A percentile compares a stretch with the other conserved stretches of the same genome.
These are phyloP conservation scores for Mustela erminea DNA, from an alignment of 2,797 vertebrate species.

Conservation along the genomic window DNA sequence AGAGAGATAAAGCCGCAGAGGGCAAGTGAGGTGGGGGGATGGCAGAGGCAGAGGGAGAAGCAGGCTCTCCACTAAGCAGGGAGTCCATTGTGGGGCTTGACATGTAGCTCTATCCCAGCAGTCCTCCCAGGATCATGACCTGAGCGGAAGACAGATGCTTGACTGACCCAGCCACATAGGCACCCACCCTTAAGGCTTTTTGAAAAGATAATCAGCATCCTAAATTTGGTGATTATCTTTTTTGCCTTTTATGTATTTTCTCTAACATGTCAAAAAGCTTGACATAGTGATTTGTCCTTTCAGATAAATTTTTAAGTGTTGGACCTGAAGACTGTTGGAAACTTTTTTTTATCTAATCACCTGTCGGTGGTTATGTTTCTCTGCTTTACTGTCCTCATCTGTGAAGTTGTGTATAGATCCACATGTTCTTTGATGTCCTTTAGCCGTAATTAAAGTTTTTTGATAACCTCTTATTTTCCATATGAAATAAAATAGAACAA, in stretches of 20 bases:
- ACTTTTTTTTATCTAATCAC: constrained; percentile 19
- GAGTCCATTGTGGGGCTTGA: neutral
- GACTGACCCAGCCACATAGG: neutral
- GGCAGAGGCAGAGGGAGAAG: neutral
- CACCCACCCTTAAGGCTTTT: neutral
- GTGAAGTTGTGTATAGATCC: neutral
- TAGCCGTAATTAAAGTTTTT: neutral
- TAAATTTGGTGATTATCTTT: constrained; percentile 51
- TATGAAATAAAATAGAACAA: constrained; percentile 40
- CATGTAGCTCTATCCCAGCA: neutral
- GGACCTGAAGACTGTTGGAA: neutral
- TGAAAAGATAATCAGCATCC: constrained; percentile 32
- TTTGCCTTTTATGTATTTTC: constrained; percentile 35
- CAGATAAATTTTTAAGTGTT: constrained; percentile 47
- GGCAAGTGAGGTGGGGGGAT: neutral
- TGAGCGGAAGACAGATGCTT: neutral
- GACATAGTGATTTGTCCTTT: constrained; percentile 44
- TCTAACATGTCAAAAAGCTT: constrained; percentile 4
- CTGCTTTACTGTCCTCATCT: neutral
- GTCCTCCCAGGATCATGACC: neutral
- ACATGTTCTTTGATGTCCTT: neutral
- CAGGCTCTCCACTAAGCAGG: neutral
- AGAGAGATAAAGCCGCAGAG: neutral
- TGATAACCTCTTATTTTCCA: neutral
- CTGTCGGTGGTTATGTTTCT: neutral